Conservation (phyloP, 2,797 vertebrate species). For the Molossus molossus region DNA sequence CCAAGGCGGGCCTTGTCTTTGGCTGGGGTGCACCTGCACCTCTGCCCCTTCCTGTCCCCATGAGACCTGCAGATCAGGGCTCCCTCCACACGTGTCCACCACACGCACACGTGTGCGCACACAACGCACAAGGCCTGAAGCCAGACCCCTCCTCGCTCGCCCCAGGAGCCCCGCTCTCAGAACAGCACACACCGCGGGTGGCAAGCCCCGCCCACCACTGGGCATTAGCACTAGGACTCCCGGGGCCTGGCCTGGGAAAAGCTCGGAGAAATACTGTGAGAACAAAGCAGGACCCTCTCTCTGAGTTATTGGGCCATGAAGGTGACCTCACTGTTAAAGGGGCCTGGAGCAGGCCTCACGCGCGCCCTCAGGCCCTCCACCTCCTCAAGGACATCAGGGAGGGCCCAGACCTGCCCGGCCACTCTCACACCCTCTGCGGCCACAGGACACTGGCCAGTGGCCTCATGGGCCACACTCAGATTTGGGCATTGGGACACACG, state of each 20-base stretch:
- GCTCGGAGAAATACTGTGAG: neutral
- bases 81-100: neutral
- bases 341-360: fast-evolving
- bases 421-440: neutral
- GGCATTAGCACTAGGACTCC: too few relatives aligned
- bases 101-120: neutral
- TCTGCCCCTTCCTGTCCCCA: neutral
- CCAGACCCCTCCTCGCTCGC: fast-evolving
- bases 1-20: neutral
- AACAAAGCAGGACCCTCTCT: neutral
- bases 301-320: fast-evolving
- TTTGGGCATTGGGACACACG: too few relatives aligned
- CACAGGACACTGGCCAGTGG: neutral
- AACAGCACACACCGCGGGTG: neutral
- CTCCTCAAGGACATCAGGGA: neutral
- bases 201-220: neutral
- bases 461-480: neutral
- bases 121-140: neutral
- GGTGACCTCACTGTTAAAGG: neutral
- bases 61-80: fast-evolving
- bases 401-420: too few relatives aligned
- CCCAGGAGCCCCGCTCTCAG: neutral
- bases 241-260: neutral
- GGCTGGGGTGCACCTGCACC: neutral
- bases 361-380: neutral